Evolutionary conservation across 1,140 invertebrate genomes (phyloP), one percentile per base, ranked within the genome.

Genomic region (Sycobia sp.): DNA sequence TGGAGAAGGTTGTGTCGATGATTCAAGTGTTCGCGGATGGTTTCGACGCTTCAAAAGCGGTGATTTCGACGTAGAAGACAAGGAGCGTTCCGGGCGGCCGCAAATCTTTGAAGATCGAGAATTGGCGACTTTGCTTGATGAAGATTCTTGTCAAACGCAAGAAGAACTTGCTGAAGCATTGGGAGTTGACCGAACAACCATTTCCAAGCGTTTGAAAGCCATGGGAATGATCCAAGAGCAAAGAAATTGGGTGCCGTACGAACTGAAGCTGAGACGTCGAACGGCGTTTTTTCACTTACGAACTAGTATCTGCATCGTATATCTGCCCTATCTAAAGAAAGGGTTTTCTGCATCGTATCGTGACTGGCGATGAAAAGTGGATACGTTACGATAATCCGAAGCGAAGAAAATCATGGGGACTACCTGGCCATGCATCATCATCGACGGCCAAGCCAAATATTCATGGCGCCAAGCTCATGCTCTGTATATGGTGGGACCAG

Each of bases 191-290:
- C 62, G 59, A 27, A 9, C 23, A 70, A 36, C n/a, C n/a, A n/a
- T n/a, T n/a, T n/a, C n/a, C n/a, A n/a, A n/a, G n/a, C n/a, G n/a
- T n/a, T n/a, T n/a, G n/a, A n/a, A n/a, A n/a, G n/a, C n/a, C n/a
- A n/a, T n/a, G n/a, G n/a, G n/a, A 69, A 67, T 68, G 61, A 70
- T 74, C 41, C 69, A 65, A 69, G 65, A 63, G 32, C 59, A 67
- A 59, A 32, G 29, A 32, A 32, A 32, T 32, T 32, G 11, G 29
- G 29, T 4, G 4, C 29, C 11, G 29, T 32, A 32, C 11, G 11
- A 32, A 32, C 11, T 32, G 11, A 32, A 32, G 29, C 29, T 4
- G 29, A 67, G 65, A 67, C 58, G 60, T 66, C 38, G 64, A 73
- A 67, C 41, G 62, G 22, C 62, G 65, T 49, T 66, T 69, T 47